Evolutionary conservation across 2,797 vertebrate species (phyloP), one percentile per base, ranked within the genome.

Genomic region (Pempheris klunzingeri): DNA sequence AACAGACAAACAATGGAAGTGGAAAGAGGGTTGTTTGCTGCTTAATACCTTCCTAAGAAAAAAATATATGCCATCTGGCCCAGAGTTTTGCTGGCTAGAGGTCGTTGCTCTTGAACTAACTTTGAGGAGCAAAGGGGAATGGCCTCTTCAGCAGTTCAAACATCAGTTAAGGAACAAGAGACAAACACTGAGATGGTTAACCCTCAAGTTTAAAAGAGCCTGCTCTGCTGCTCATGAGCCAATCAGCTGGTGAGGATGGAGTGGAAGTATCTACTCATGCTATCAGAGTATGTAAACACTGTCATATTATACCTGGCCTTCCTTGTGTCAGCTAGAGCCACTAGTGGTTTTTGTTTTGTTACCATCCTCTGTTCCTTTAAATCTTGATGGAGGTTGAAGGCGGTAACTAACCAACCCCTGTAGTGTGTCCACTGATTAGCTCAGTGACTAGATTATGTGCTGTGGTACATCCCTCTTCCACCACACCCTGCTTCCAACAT

Each of bases 151-250:
- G 22, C 36, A 20, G 36, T 64, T 77, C 65, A 66, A 53, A 71
- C 26, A 52, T 17, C 47, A 69, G 24, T 68, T 75, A 71, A 50
- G 44, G 30, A 74, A 74, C 32, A 61, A 75, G 24, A 60, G 30
- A 41, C 34, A 72, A 68, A 67, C 1, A 22, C 39, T 41, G 50
- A 50, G 34, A 57, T 32, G 54, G 43, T 41, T 26, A 43, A 62
- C 62, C 67, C 30, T 30, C 11, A 41, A 34, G 38, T 67, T 58
- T 78, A 26, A 76, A 79, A 64, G 26, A 74, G 36, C 17, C 43
- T 64, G 44, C 71, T 52, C 12, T 2, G n/a, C n/a, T 34, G 34
- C 26, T 58, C 52, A 59, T 34, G 10, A 26, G 38, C 57, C 53
- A 74, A 39, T 59, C n/a, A 39, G 36, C 50, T 71, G 38, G 10